Evolutionary conservation across 2,113 vertebrate genomes (phyloP).

Genomic region (Daubentonia madagascariensis): DNA sequence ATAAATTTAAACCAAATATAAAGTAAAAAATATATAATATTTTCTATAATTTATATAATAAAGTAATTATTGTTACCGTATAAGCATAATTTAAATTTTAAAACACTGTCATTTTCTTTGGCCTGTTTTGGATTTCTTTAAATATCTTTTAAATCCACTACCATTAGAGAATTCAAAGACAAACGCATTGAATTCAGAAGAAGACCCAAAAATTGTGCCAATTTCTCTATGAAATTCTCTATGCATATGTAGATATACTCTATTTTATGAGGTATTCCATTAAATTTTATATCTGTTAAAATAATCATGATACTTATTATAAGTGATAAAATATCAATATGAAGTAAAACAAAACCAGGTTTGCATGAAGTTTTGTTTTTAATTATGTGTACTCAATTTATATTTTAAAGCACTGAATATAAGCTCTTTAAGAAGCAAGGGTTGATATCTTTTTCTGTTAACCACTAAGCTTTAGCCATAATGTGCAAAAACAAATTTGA

Average conservation of each 20-base stretch:
- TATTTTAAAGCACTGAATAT: background rate
- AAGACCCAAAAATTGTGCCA: background rate
- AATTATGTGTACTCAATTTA: background rate
- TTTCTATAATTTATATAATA: background rate
- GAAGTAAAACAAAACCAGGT: background rate
- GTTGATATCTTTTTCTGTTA: background rate
- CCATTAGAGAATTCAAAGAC: background rate
- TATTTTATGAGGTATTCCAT: background rate
- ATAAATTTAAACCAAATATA: background rate
- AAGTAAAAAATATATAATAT: background rate
- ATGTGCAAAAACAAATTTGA: background rate
- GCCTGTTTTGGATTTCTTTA: background rate
- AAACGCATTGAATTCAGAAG: background rate
- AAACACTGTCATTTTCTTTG: background rate
- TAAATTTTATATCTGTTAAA: background rate
- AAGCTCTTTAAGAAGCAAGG: background rate
- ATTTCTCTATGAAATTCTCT: background rate
- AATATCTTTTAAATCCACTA: background rate
- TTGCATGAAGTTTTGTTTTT: background rate
- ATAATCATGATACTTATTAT: background rate
- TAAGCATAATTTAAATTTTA: conserved; percentile 18
- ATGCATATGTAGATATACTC: background rate
- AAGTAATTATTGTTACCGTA: background rate
- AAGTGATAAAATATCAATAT: background rate
- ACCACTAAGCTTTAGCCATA: background rate